Percentiles rank a stretch among this genome's conserved stretches.
Evolutionary conservation across 2,797 vertebrate species (phyloP).

Genomic region (Hypotaenidia okinawae): DNA sequence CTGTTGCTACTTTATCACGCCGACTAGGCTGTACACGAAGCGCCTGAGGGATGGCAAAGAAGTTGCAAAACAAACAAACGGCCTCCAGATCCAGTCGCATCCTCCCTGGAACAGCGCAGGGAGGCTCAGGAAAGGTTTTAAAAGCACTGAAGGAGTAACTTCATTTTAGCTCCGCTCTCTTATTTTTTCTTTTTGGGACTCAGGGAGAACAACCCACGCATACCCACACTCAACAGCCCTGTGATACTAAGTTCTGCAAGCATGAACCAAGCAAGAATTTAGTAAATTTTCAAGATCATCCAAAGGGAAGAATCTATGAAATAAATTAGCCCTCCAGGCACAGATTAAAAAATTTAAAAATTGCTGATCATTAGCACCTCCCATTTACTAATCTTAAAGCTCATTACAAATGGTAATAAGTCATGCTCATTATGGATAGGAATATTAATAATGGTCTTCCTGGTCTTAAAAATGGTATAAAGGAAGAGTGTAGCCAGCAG

Average conservation of each 20-base stretch:
- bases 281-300: not conserved
- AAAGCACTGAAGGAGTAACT: not conserved
- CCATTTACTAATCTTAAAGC: conserved; percentile 17
- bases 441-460: not conserved
- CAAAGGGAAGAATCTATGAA: not conserved
- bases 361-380: not conserved
- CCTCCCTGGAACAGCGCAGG: not conserved
- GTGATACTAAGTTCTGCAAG: not conserved
- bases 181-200: not conserved
- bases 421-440: not conserved
- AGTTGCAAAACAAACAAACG: not conserved
- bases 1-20: not conserved
- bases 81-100: not conserved
- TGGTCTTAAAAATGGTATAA: not conserved
- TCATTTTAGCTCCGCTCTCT: not conserved
- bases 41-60: not conserved
- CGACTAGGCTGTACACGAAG: not conserved
- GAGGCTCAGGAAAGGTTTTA: not conserved
- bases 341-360: not conserved
- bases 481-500: not conserved
- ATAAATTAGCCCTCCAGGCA: not conserved
- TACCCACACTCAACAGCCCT: not conserved
- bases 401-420: conserved; percentile 25
- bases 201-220: not conserved
- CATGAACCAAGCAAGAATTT: not conserved